These are phyloP conservation scores for Phalanger gymnotis DNA, from an alignment of 2,797 vertebrate genomes.

Conservation along the genomic window DNA sequence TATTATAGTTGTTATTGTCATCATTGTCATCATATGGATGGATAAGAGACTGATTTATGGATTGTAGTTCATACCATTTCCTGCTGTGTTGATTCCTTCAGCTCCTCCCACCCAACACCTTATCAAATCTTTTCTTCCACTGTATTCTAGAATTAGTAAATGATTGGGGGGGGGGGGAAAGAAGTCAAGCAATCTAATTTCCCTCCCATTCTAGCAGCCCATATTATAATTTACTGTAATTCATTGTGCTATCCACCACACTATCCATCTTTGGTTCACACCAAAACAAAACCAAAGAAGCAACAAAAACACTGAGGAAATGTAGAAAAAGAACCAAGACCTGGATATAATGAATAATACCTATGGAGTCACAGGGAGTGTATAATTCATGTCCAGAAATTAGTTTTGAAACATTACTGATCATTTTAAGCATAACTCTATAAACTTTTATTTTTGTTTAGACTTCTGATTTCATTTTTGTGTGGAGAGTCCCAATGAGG, in stretches of 20 bases:
- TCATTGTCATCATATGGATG: conserved; percentile 75
- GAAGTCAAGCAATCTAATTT: background rate
- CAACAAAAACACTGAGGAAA: too few relatives aligned
- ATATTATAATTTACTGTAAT: conserved; percentile 73
- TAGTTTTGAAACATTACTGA: too few relatives aligned
- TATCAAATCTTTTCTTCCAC: conserved; percentile 74
- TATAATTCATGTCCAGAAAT: too few relatives aligned
- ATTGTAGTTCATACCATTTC: conserved; percentile 43
- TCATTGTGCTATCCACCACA: conserved; percentile 32
- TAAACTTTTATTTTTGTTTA: too few relatives aligned
- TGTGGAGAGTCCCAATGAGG: too few relatives aligned
- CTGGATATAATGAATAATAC: too few relatives aligned
- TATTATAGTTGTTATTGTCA: conserved; percentile 5
- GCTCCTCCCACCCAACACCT: conserved; percentile 62
- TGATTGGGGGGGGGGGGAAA: conserved; percentile 66
- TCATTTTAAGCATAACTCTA: too few relatives aligned
- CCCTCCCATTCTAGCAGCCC: conserved; percentile 44
- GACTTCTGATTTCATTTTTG: too few relatives aligned
- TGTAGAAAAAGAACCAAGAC: too few relatives aligned
- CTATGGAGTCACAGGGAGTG: too few relatives aligned
- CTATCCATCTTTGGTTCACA: too few relatives aligned
- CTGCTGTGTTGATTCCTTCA: conserved; percentile 44
- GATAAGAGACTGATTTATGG: conserved; percentile 69
- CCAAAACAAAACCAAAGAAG: too few relatives aligned
- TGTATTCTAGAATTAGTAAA: conserved; percentile 61